A percentile compares a stretch with the other conserved stretches of the same genome.
Conservation (phyloP, 2,797 vertebrate genomes). For the Chiloscyllium punctatum region DNA sequence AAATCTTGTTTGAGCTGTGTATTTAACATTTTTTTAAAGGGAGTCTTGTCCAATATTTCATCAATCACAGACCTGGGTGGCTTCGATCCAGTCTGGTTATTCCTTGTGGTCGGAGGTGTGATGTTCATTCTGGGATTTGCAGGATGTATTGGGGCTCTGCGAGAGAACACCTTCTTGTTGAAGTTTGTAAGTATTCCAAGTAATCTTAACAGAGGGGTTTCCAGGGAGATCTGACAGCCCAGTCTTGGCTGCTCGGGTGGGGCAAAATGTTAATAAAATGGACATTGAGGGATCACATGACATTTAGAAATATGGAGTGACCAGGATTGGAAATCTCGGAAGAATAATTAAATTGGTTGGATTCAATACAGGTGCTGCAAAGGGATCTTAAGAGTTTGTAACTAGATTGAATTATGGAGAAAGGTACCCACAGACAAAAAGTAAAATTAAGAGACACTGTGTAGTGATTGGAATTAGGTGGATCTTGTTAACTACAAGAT, state of each 20-base stretch:
- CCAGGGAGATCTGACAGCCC: not conserved
- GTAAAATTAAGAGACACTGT: not conserved
- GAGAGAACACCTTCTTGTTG: slow-evolving; percentile 93
- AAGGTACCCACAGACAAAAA: not conserved
- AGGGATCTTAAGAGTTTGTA: not conserved
- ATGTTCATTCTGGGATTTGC: slow-evolving; percentile 98
- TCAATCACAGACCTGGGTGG: slow-evolving; percentile 95
- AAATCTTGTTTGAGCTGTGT: not conserved
- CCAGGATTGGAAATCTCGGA: not conserved
- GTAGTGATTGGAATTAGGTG: too few relatives aligned
- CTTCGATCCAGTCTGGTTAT: slow-evolving; percentile 96
- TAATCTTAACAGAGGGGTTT: not conserved
- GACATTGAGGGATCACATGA: too few relatives aligned
- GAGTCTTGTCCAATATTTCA: slow-evolving; percentile 95
- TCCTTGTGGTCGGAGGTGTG: slow-evolving; percentile 91
- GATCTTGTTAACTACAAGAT: too few relatives aligned
- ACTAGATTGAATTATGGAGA: not conserved
- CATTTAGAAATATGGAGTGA: not conserved
- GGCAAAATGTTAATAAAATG: not conserved
- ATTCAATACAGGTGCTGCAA: not conserved
- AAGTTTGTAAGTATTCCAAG: slow-evolving; percentile 81
- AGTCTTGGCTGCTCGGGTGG: not conserved
- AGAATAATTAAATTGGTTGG: not conserved
- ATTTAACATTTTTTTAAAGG: slow-evolving; percentile 57
- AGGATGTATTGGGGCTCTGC: slow-evolving; percentile 90